Percentiles rank a stretch among this genome's conserved stretches.
Evolutionary conservation across 1,140 invertebrate species (phyloP).

Genomic region (Drosophila insularis): DNA sequence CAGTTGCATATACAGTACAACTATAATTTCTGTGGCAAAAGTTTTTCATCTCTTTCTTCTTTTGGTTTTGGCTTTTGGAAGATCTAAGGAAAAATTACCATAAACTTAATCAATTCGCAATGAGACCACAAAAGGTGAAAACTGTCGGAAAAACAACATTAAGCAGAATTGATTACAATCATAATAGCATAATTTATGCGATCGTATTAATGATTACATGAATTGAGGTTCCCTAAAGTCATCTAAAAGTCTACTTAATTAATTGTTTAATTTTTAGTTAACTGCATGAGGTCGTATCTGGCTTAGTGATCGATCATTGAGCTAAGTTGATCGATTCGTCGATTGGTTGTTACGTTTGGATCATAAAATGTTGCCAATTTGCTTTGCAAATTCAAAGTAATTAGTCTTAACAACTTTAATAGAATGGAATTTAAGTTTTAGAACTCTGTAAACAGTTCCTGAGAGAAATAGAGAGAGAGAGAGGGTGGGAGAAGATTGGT

Average conservation of each 20-base stretch:
- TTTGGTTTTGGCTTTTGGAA: conserved; percentile 13
- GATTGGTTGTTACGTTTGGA: background rate
- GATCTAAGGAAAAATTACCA: conserved; percentile 63
- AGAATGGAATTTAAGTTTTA: conserved; percentile 21
- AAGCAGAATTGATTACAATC: background rate
- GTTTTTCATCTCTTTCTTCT: conserved; percentile 13
- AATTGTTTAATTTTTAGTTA: conserved; percentile 56
- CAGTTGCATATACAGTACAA: conserved; percentile 46
- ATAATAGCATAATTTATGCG: conserved; percentile 2
- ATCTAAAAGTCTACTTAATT: conserved; percentile 27
- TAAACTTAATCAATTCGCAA: conserved; percentile 81
- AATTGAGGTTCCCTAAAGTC: conserved; percentile 34
- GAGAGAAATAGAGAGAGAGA: background rate
- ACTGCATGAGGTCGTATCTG: conserved; percentile 54
- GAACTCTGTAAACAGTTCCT: background rate
- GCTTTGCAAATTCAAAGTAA: conserved; percentile 53
- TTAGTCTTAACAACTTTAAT: conserved; percentile 58
- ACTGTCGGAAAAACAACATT: conserved; percentile 15
- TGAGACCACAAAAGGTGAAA: conserved; percentile 70
- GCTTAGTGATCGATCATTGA: conserved; percentile 6
- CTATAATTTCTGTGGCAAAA: conserved; percentile 3
- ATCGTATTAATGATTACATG: background rate
- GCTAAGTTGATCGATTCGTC: conserved; percentile 25
- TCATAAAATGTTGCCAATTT: conserved; percentile 38
- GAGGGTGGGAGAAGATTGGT: background rate